Conservation (phyloP, 1,140 invertebrate genomes). For the Drosophila prosaltans region DNA sequence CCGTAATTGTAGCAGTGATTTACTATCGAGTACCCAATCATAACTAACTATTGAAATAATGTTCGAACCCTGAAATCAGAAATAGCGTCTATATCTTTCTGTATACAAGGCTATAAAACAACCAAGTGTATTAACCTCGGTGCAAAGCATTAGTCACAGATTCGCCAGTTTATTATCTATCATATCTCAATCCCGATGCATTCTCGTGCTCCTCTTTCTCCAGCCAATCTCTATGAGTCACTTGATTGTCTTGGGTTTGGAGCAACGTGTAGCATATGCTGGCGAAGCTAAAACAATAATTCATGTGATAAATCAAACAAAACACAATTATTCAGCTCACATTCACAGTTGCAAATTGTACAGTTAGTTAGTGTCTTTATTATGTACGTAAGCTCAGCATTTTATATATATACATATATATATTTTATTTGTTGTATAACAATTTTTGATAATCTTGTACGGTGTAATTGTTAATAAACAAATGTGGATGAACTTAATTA, state of each 20-base stretch:
- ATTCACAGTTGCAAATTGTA: slow-evolving; percentile 34
- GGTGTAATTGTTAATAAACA: slow-evolving; percentile 30
- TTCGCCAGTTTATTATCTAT: slow-evolving; percentile 18
- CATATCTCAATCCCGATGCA: not conserved
- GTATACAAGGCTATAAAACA: slow-evolving; percentile 12
- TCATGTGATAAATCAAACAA: slow-evolving; percentile 59
- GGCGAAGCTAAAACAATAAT: slow-evolving; percentile 36
- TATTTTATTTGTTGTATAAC: slow-evolving; percentile 21
- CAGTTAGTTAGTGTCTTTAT: slow-evolving; percentile 62
- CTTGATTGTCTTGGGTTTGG: not conserved
- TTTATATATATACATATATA: slow-evolving; percentile 31
- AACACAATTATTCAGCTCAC: slow-evolving; percentile 29
- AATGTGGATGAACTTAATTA: slow-evolving; percentile 19
- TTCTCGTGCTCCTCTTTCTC: not conserved
- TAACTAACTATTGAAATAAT: too few species aligned
- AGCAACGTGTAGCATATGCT: slow-evolving; percentile 11
- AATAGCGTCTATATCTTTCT: not conserved
- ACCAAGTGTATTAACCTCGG: slow-evolving; percentile 61
- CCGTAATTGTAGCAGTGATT: not conserved
- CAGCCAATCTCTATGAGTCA: not conserved
- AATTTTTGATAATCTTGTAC: slow-evolving; percentile 25
- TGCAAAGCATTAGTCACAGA: slow-evolving; percentile 56
- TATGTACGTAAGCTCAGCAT: slow-evolving; percentile 34
- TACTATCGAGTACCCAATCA: too few species aligned
- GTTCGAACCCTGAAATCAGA: too few species aligned